Evolutionary conservation across 1,140 invertebrate species (phyloP).

Genomic region (Macrobrachium rosenbergii): DNA sequence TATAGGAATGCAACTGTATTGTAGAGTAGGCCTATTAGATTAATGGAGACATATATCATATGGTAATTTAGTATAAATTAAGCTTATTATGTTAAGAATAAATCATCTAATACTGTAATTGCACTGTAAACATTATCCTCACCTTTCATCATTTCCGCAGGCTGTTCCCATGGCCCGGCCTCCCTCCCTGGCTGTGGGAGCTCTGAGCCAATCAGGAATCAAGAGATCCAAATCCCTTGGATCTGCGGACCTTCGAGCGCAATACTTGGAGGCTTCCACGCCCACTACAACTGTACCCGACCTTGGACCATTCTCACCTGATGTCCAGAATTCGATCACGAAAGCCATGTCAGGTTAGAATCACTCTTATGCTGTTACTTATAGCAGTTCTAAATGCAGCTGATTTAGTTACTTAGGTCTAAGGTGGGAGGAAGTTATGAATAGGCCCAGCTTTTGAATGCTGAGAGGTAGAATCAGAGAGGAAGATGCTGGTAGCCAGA

Average conservation of each 20-base stretch:
- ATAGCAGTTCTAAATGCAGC: too few relatives aligned
- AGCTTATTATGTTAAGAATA: not conserved
- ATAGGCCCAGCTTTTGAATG: too few relatives aligned
- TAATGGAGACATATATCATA: too few relatives aligned
- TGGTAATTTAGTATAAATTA: too few relatives aligned
- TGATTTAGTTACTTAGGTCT: too few relatives aligned
- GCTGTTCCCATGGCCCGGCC: constrained; percentile 20
- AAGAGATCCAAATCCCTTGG: constrained; percentile 87
- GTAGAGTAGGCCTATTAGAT: too few relatives aligned
- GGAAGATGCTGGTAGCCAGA: too few relatives aligned
- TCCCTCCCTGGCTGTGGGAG: constrained; percentile 33
- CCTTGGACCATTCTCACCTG: constrained; percentile 80
- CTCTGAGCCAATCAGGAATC: constrained; percentile 68
- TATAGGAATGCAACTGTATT: too few relatives aligned
- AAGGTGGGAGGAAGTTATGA: too few relatives aligned
- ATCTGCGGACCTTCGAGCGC: constrained; percentile 70
- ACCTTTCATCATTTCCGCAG: constrained; percentile 16
- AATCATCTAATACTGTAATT: constrained; percentile 19
- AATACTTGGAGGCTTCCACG: constrained; percentile 67
- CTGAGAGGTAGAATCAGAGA: too few relatives aligned
- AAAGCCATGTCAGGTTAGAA: constrained; percentile 68
- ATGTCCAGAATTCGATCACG: constrained; percentile 80
- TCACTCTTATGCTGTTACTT: too few relatives aligned
- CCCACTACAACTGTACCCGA: constrained; percentile 77
- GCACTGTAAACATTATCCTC: not conserved